phyloP scores from a whole-genome alignment of 2,113 vertebrate species.

The Charadrius vociferus region DNA sequence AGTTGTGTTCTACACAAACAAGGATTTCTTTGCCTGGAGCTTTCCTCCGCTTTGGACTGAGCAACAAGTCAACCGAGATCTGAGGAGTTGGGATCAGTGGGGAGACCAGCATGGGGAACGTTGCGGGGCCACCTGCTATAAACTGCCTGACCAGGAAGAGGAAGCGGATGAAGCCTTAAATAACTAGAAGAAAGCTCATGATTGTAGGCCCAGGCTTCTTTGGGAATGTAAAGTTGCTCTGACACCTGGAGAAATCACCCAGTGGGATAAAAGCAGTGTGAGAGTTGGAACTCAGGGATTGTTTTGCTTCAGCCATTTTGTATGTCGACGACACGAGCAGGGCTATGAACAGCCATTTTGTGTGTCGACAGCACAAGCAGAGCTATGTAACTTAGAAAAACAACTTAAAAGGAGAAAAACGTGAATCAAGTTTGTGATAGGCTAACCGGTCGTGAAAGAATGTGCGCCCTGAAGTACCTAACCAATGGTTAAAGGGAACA shows the following conservation, averaged over 20 bases:
- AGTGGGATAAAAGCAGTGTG: not conserved
- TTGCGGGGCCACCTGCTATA: not conserved
- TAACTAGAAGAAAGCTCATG: not conserved
- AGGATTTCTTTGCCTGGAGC: not conserved
- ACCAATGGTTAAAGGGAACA: no score
- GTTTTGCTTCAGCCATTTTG: no score
- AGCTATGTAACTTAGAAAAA: no score
- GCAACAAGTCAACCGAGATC: not conserved
- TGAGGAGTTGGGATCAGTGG: accelerated
- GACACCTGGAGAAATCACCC: not conserved
- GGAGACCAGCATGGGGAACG: not conserved
- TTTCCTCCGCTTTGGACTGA: not conserved
- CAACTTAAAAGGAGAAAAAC: no score
- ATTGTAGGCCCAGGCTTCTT: not conserved
- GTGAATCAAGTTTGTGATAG: no score
- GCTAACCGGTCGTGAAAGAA: no score
- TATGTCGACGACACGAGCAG: no score
- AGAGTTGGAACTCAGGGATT: no score
- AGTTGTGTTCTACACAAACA: not conserved
- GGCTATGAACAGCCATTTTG: no score
- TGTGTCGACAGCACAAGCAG: no score
- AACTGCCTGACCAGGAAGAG: not conserved
- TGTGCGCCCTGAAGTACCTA: no score
- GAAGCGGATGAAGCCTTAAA: not conserved
- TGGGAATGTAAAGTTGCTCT: not conserved